Evolutionary conservation across 2,797 vertebrate species (phyloP).

Genomic region (Bradypus variegatus): DNA sequence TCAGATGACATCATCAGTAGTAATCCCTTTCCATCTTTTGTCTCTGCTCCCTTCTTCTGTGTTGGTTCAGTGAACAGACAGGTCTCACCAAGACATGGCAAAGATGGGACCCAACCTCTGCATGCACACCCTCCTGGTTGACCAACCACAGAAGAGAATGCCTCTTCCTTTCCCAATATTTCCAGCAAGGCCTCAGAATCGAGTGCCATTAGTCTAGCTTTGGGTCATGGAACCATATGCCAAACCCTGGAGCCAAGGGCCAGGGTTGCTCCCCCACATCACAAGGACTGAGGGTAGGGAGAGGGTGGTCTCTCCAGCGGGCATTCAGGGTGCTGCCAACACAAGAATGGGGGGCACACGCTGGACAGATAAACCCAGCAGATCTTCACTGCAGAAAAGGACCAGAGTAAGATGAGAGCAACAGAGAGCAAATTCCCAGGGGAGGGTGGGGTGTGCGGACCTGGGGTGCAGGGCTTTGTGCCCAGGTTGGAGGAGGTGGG

Average conservation of each 20-base stretch:
- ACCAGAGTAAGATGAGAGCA: background rate
- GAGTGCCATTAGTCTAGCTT: background rate
- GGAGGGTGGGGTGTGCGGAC: no score
- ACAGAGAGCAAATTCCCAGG: no score
- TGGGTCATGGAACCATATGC: background rate
- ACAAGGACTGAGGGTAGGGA: background rate
- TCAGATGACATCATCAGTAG: no score
- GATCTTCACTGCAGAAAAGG: background rate
- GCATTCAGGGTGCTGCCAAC: background rate
- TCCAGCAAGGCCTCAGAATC: background rate
- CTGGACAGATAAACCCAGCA: background rate
- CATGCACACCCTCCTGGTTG: background rate
- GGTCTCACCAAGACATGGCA: background rate
- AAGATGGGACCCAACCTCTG: background rate
- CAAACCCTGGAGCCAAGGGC: background rate
- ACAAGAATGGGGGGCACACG: background rate
- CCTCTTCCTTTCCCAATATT: background rate
- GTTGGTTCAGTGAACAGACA: background rate
- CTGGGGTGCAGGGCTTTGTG: background rate
- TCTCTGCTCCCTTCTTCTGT: no score
- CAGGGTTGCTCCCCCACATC: background rate
- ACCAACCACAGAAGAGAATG: background rate
- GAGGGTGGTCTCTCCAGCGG: background rate
- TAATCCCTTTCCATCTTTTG: no score
- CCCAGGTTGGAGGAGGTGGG: background rate